Conservation (phyloP, 1,140 invertebrate genomes). For the Cotesia chilonis region DNA sequence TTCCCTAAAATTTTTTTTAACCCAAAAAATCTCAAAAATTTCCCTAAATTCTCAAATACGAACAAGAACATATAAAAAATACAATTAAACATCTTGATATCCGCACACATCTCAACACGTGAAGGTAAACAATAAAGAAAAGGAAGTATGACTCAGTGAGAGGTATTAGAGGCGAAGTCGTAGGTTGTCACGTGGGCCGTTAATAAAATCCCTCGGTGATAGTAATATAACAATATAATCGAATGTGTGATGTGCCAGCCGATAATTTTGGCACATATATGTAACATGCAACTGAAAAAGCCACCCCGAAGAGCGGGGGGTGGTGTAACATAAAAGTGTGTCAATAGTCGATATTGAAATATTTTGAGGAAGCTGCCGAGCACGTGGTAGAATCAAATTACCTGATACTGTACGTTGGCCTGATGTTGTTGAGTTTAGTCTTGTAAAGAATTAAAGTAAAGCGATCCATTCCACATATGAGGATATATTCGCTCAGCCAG, state of each 20-base stretch:
- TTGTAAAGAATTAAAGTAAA: no score
- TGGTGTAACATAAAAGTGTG: neutral
- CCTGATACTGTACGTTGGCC: slow-evolving; percentile 6
- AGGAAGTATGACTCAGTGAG: slow-evolving; percentile 36
- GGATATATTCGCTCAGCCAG: neutral
- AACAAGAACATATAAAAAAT: no score
- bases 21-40: neutral
- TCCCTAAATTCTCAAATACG: neutral
- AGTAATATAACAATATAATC: neutral
- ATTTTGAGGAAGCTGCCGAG: slow-evolving; percentile 18
- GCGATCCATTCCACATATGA: neutral
- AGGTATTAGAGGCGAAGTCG: slow-evolving; percentile 7
- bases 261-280: neutral
- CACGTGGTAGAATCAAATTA: slow-evolving; percentile 15
- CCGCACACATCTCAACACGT: neutral
- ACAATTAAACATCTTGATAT: neutral
- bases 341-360: neutral
- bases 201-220: neutral
- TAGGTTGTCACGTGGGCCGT: slow-evolving; percentile 23
- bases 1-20: no score
- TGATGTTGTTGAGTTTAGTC: slow-evolving; percentile 7
- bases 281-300: no score
- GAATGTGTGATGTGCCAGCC: neutral
- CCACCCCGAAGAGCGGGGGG: no score
- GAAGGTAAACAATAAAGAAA: slow-evolving; percentile 15